Evolutionary conservation across 2,797 vertebrate genomes (phyloP), one percentile per base, ranked within the genome.

Genomic region (Spondyliosoma cantharus): DNA sequence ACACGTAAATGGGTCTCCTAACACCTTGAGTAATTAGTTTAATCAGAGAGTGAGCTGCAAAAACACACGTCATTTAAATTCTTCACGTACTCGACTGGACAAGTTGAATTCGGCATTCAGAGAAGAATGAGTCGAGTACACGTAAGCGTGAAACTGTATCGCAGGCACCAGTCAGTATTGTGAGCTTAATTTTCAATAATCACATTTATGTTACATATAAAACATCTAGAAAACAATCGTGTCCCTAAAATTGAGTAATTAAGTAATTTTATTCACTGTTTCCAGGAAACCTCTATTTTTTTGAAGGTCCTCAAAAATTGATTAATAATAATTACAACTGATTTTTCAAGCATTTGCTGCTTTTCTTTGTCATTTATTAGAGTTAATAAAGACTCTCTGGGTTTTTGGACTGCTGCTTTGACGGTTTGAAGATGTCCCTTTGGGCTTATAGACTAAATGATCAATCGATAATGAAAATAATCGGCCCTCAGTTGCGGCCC

Each of bases 1-100:
- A 78, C 45, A 61, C 50, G 61, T 52, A 48, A 37, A 82, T 6
- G 48, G 48, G n/a, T n/a, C 42, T 76, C 32, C 22, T 0, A 25
- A 43, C 50, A 50, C 13, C 60, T 65, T 4, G 7, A 20, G 8
- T 56, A 72, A 67, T 71, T 61, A 58, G 0, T 57, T 59, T 5
- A 52, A 82, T 74, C 67, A 42, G 12, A 56, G 16, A 20, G 11
- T 7, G 48, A 24, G 43, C 53, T 15, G 25, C 7, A 71, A 63
- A 78, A 32, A 74, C 20, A 37, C 6, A 5, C 62, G 14, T 72
- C 76, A 69, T 25, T 0, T 11, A 12, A 58, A 16, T 3, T 27
- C 6, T 25, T 54, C 24, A 48, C 25, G 20, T 4, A 69, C 45
- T 64, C 14, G 3, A 52, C 45, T 4, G 37, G 43, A 42, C 15